Conservation (phyloP, 2,797 vertebrate genomes). For the Paguma larvata region DNA sequence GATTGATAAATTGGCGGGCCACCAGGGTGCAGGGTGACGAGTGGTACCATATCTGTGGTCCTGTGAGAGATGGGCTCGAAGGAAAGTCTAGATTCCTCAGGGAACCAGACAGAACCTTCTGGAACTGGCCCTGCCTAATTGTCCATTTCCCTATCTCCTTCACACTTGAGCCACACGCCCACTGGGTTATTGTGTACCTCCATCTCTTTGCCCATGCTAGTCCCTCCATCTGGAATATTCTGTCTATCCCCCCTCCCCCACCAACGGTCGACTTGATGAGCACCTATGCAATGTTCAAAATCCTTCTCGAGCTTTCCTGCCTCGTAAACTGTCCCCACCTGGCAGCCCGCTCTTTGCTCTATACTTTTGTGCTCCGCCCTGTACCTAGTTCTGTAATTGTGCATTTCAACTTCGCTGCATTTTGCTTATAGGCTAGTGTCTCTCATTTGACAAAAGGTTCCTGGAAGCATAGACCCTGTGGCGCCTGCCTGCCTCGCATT, state of each 20-base stretch:
- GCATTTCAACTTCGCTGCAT: neutral
- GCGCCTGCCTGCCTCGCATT: neutral
- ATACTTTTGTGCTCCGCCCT: neutral
- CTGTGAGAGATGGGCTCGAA: neutral
- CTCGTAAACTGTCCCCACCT: neutral
- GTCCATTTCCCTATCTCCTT: neutral
- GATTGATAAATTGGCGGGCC: neutral
- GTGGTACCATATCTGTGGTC: neutral
- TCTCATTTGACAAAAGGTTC: neutral
- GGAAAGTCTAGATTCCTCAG: neutral
- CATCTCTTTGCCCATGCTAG: neutral
- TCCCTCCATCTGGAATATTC: neutral
- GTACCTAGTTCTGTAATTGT: neutral
- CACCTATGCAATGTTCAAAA: neutral
- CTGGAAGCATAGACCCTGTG: neutral
- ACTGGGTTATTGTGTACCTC: neutral
- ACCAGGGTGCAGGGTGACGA: neutral
- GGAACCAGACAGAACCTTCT: neutral
- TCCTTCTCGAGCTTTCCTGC: neutral
- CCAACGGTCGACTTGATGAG: neutral
- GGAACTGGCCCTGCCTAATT: neutral
- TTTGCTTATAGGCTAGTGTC: neutral
- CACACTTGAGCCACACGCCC: neutral
- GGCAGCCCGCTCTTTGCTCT: neutral
- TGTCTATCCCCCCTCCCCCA: too few relatives aligned